These are phyloP conservation scores for Apaloderma vittatum DNA, from an alignment of 2,113 vertebrate species.

Conservation along the genomic window DNA sequence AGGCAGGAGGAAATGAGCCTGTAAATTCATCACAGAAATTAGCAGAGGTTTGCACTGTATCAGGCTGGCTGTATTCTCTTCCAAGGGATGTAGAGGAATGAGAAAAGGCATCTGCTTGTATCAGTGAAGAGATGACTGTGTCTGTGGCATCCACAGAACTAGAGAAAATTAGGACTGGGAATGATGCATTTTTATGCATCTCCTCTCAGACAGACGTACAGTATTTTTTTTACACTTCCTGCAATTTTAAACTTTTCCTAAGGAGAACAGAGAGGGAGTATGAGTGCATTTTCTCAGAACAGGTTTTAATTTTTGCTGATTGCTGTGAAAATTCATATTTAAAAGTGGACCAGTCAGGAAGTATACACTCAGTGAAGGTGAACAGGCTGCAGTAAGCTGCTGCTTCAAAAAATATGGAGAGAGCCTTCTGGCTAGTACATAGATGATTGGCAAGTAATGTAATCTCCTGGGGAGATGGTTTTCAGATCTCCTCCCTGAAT, in stretches of 20 bases:
- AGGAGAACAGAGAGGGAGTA: background rate
- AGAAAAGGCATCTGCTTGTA: background rate
- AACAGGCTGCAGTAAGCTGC: background rate
- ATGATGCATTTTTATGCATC: background rate
- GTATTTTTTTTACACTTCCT: background rate
- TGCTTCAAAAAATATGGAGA: background rate
- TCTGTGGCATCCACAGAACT: background rate
- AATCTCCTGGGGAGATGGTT: conserved; percentile 13
- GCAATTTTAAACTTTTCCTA: background rate
- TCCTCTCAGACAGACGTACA: background rate
- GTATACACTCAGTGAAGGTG: background rate
- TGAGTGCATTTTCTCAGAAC: background rate
- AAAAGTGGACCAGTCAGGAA: background rate
- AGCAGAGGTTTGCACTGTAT: rapidly evolving
- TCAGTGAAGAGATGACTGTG: background rate
- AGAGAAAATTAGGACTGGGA: background rate
- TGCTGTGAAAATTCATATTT: background rate
- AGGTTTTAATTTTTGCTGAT: background rate
- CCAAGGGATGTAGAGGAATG: background rate
- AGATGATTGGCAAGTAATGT: conserved; percentile 5
- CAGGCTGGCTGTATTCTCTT: background rate
- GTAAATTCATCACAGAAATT: background rate
- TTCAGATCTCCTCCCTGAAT: background rate
- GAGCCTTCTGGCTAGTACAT: background rate
- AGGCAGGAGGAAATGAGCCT: background rate